These are phyloP conservation scores for Tiliqua scincoides DNA, from an alignment of 2,113 vertebrate species.

Conservation along the genomic window DNA sequence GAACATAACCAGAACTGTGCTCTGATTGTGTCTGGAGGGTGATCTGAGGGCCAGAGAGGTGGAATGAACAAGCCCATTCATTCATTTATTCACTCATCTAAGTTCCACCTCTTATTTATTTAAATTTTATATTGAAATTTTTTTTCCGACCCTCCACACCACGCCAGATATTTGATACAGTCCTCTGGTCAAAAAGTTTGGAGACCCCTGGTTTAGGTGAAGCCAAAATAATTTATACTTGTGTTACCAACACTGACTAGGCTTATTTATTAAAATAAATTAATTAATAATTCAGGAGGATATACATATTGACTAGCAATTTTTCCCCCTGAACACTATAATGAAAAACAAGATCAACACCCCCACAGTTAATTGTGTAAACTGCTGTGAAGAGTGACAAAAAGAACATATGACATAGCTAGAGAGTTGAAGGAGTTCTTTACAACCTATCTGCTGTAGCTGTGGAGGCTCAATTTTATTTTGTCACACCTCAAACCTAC, in stretches of 20 bases:
- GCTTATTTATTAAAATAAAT: constrained; percentile 3
- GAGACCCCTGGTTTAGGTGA: neutral
- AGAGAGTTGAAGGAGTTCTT: constrained; percentile 23
- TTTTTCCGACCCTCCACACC: too few species aligned
- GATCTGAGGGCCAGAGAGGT: too few species aligned
- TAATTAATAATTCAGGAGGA: constrained; percentile 15
- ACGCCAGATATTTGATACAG: too few species aligned
- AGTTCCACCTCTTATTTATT: too few species aligned
- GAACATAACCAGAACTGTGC: too few species aligned
- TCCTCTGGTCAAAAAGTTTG: too few species aligned
- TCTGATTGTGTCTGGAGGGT: too few species aligned
- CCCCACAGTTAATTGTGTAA: neutral
- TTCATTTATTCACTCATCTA: too few species aligned
- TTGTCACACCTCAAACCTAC: neutral
- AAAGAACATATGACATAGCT: constrained; percentile 5
- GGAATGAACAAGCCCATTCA: too few species aligned
- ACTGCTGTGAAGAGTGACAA: constrained; percentile 9
- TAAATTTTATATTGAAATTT: too few species aligned
- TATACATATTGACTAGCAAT: constrained; percentile 5
- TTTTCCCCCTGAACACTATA: too few species aligned
- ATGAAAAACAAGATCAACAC: neutral
- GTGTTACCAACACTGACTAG: neutral
- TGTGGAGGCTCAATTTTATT: neutral
- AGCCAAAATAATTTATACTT: neutral
- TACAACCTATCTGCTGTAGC: constrained; percentile 3